Percentiles rank a stretch among this genome's conserved stretches.
Conservation (phyloP, 2,113 vertebrate species). For the Oostethus manadensis region DNA sequence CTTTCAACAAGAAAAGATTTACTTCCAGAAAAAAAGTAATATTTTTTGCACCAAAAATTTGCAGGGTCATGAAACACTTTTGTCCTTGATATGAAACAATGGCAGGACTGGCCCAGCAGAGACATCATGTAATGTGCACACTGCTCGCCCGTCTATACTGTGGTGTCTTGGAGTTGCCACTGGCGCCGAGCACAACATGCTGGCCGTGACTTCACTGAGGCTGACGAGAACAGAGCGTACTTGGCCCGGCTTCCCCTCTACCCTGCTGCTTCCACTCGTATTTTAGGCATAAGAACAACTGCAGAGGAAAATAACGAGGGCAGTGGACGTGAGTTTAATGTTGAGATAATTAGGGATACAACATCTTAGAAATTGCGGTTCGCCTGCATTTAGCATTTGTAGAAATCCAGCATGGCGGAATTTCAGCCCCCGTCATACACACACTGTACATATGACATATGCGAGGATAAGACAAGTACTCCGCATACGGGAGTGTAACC, state of each 20-base stretch:
- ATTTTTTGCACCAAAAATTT: too few relatives aligned
- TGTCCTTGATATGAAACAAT: background rate
- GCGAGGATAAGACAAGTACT: conserved; percentile 32
- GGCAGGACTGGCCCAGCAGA: background rate
- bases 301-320: conserved; percentile 7
- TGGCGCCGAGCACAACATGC: conserved; percentile 31
- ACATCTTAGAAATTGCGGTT: conserved; percentile 1
- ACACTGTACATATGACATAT: conserved; percentile 30
- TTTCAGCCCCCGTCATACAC: conserved; percentile 18
- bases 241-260: conserved; percentile 41
- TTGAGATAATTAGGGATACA: conserved; percentile 6
- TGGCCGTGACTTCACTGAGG: conserved; percentile 24
- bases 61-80: too few relatives aligned
- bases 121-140: background rate
- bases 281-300: conserved; percentile 33
- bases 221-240: conserved; percentile 30
- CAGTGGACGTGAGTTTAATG: conserved; percentile 18
- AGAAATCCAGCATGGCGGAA: conserved; percentile 20
- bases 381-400: conserved; percentile 2
- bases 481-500: conserved; percentile 54
- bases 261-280: conserved; percentile 32
- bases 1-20: too few relatives aligned
- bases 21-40: too few relatives aligned
- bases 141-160: conserved; percentile 36
- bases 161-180: conserved; percentile 16